Conservation (phyloP, 1,140 invertebrate species). For the Anagrus nilaparvatae region DNA sequence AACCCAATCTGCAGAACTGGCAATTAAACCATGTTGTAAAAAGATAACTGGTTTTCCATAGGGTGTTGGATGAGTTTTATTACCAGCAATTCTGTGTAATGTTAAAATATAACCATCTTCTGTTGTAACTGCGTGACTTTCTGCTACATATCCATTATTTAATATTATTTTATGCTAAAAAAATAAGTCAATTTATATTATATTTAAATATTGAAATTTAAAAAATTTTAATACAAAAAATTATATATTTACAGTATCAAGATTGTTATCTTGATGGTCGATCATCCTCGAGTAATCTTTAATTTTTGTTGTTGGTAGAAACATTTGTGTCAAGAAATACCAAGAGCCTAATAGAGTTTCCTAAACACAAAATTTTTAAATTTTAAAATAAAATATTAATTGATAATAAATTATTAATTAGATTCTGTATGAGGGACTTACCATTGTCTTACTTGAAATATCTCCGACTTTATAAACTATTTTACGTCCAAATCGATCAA, state of each 20-base stretch:
- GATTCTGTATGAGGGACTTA: too few species aligned
- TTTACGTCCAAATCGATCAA: slow-evolving; percentile 25
- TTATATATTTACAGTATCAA: slow-evolving; percentile 27
- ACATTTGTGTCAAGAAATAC: slow-evolving; percentile 24
- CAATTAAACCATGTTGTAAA: slow-evolving; percentile 68
- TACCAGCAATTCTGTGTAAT: slow-evolving; percentile 46
- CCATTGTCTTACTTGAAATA: too few species aligned
- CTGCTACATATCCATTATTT: slow-evolving; percentile 46
- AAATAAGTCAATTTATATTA: not conserved
- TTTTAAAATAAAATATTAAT: too few species aligned
- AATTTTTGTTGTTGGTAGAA: slow-evolving; percentile 25
- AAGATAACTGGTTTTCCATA: slow-evolving; percentile 39
- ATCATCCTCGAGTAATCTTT: slow-evolving; percentile 31
- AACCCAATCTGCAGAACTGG: slow-evolving; percentile 66
- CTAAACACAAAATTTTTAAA: too few species aligned
- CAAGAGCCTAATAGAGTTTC: too few species aligned
- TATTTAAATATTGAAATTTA: not conserved
- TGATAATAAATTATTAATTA: too few species aligned
- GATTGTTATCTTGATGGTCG: slow-evolving; percentile 30
- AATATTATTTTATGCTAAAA: slow-evolving; percentile 47
- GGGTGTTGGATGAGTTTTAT: slow-evolving; percentile 19
- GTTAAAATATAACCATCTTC: slow-evolving; percentile 50
- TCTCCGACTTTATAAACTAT: too few species aligned
- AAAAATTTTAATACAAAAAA: not conserved
- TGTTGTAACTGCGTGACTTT: slow-evolving; percentile 43